Percentiles rank a stretch among this genome's conserved stretches.
Conservation (phyloP, 2,113 vertebrate species). For the Pholis gunnellus region DNA sequence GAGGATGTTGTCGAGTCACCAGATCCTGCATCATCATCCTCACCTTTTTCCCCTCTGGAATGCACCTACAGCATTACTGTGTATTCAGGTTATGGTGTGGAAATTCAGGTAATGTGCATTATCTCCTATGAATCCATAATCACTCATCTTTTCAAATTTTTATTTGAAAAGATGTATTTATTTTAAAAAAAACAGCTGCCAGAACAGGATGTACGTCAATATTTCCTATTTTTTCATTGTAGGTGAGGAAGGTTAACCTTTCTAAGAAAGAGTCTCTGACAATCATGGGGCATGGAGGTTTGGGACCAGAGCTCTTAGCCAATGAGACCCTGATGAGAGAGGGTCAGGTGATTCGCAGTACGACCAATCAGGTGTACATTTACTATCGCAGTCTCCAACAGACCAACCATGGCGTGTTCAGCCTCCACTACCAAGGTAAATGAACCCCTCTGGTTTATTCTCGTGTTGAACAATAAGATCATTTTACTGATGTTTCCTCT, state of each 20-base stretch:
- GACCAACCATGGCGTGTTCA: conserved; percentile 87
- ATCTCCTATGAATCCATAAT: background rate
- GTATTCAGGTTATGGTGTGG: conserved; percentile 91
- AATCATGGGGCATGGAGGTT: conserved; percentile 86
- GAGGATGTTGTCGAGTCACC: conserved; percentile 92
- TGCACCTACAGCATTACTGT: conserved; percentile 93
- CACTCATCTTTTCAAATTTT: background rate
- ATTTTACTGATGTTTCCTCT: background rate
- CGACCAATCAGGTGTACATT: conserved; percentile 91
- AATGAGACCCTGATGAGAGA: conserved; percentile 92
- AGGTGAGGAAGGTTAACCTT: conserved; percentile 92
- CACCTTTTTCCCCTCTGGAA: conserved; percentile 85
- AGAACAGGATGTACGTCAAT: background rate
- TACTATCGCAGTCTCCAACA: conserved; percentile 89
- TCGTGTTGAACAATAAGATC: background rate
- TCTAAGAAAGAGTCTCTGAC: conserved; percentile 90
- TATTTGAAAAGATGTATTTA: too few species aligned
- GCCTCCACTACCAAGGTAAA: conserved; percentile 92
- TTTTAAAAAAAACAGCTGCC: background rate
- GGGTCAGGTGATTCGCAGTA: conserved; percentile 93
- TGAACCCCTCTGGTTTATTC: background rate
- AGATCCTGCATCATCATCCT: conserved; percentile 79
- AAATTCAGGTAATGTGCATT: conserved; percentile 87
- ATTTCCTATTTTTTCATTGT: conserved; percentile 6
- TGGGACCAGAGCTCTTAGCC: conserved; percentile 86